Evolutionary conservation across 2,888 invertebrate genomes (phyloP), one percentile per base, ranked within the genome.

Genomic region (Idaea straminata): DNA sequence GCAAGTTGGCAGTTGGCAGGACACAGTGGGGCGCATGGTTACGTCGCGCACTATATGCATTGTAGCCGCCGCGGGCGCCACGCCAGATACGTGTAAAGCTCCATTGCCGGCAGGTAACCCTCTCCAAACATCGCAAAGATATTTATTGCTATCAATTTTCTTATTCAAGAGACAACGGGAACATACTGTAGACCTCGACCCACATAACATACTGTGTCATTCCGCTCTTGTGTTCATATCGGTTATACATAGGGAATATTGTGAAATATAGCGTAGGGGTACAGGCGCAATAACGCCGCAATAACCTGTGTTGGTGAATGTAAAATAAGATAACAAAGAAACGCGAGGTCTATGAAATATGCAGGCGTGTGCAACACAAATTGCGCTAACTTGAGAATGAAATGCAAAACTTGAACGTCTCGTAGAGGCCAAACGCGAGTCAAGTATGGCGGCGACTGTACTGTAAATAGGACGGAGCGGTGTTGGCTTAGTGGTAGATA

Each of bases 311-410:
- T 70, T 67, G 72, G 74, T 68, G 76, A 78, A 81, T 74, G 74
- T 68, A 72, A 81, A 81, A 79, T 79, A 80, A 78, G 76, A 77
- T 76, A 79, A 81, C 78, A 83, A 82, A 81, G 77, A 78, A 77
- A 77, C 74, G 69, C 73, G 74, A 71, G 76, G 63, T 72, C 72
- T 76, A 79, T 83, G 77, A 83, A 85, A 84, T 83, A 86, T 83
- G 83, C 82, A 87, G 79, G 83, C 86, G 84, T 86, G 84, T 82
- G 77, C 83, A 77, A 81, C 82, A 84, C 86, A 87, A 87, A 88
- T 88, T 87, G 81, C 80, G 80, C 86, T 85, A 87, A 88, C 86
- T 87, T 83, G 80, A 82, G 84, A 86, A 83, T 77, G 85, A 85
- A 87, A 87, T 84, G 83, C 82, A 83, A 83, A 87, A 87, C 85